Evolutionary conservation across 2,113 vertebrate genomes (phyloP).

Genomic region (Thermophis baileyi): DNA sequence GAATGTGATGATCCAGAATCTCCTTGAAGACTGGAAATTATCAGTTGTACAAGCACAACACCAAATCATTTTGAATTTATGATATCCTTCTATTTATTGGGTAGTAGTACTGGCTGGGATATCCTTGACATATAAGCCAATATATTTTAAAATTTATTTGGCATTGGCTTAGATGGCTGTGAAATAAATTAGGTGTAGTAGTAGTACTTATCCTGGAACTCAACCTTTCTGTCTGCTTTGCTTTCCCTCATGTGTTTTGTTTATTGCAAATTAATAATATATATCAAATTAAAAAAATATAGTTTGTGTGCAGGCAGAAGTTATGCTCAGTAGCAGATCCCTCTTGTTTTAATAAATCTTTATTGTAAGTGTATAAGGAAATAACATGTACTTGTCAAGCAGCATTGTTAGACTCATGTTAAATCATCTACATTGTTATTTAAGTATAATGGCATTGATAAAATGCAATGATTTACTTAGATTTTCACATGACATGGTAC

Average conservation of each 20-base stretch:
- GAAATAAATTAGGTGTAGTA: neutral
- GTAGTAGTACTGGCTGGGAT: neutral
- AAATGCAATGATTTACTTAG: neutral
- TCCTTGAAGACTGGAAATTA: neutral
- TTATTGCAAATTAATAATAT: neutral
- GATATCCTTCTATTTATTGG: neutral
- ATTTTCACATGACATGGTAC: neutral
- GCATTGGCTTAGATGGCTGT: neutral
- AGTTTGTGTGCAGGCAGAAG: neutral
- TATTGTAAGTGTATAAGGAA: neutral
- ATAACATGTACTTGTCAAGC: neutral
- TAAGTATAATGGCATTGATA: neutral
- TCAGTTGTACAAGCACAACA: neutral
- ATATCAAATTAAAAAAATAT: neutral
- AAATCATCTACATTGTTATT: neutral
- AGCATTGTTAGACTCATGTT: neutral
- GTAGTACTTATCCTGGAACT: neutral
- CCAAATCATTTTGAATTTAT: neutral
- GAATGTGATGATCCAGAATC: neutral
- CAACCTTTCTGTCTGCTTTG: neutral
- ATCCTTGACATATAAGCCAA: neutral
- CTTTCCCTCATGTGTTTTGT: neutral
- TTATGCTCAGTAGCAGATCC: neutral
- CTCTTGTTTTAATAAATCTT: neutral
- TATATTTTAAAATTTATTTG: neutral